Conservation (phyloP, 2,888 invertebrate genomes). For the Tenthredo mesomela region DNA sequence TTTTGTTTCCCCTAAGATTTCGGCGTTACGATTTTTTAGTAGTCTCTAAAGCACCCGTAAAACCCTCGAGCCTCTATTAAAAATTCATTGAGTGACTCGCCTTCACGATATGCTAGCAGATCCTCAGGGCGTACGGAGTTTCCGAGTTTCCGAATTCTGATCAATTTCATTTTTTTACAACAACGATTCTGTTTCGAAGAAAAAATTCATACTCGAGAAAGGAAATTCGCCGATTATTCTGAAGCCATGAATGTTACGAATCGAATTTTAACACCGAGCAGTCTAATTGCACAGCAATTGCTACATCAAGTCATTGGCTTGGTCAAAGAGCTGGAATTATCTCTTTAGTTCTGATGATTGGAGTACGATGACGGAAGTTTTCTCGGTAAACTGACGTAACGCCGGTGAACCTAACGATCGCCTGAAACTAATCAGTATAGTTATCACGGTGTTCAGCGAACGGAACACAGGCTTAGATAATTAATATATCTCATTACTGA, state of each 20-base stretch:
- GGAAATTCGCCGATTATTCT: not conserved
- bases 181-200: not conserved
- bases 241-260: not conserved
- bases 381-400: conserved; percentile 44
- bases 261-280: not conserved
- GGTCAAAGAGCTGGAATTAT: conserved; percentile 4
- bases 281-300: not conserved
- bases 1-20: not conserved
- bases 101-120: not conserved
- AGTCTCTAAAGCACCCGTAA: not conserved
- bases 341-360: conserved; percentile 2
- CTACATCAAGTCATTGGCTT: not conserved
- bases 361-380: conserved; percentile 49
- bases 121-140: not conserved
- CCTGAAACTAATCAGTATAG: conserved; percentile 42
- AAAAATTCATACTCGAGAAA: not conserved
- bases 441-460: conserved; percentile 37
- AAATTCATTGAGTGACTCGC: not conserved
- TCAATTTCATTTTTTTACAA: not conserved
- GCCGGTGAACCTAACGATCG: not conserved
- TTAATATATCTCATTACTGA: conserved; percentile 43
- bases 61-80: not conserved
- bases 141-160: not conserved
- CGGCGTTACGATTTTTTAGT: conserved; percentile 28
- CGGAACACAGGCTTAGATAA: conserved; percentile 19